A percentile compares a stretch with the other conserved stretches of the same genome.
Evolutionary conservation across 1,140 invertebrate species (phyloP).

Genomic region (Galendromus occidentalis): DNA sequence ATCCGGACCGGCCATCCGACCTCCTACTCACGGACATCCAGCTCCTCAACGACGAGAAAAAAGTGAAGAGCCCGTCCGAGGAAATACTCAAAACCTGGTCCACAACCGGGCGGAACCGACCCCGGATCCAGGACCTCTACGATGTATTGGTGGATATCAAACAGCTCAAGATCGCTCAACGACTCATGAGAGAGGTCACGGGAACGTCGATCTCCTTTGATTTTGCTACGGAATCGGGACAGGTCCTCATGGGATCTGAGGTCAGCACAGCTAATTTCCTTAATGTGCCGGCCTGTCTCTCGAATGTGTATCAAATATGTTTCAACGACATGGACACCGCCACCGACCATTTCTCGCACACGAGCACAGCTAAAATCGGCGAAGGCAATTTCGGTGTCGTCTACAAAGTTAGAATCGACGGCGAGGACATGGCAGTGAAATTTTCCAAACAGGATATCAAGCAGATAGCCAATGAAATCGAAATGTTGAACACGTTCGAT

Average conservation of each 20-base stretch:
- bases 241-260: not conserved
- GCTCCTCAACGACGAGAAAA: not conserved
- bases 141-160: not conserved
- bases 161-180: not conserved
- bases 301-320: not conserved
- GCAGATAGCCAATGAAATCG: not conserved
- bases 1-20: not conserved
- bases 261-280: not conserved
- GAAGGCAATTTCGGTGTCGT: not conserved
- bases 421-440: slow-evolving; percentile 5
- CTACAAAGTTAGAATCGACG: not conserved
- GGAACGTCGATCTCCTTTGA: too few relatives aligned
- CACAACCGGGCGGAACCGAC: not conserved
- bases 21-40: not conserved
- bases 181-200: not conserved
- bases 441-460: not conserved
- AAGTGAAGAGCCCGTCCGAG: not conserved
- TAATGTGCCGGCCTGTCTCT: not conserved
- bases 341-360: not conserved
- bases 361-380: not conserved
- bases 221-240: too few relatives aligned
- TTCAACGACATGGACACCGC: not conserved
- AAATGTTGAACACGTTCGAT: not conserved
- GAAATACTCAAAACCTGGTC: slow-evolving; percentile 6
- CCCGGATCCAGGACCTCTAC: not conserved